Conservation (phyloP, 2,888 invertebrate species). For the Lasioglossum figueresi region DNA sequence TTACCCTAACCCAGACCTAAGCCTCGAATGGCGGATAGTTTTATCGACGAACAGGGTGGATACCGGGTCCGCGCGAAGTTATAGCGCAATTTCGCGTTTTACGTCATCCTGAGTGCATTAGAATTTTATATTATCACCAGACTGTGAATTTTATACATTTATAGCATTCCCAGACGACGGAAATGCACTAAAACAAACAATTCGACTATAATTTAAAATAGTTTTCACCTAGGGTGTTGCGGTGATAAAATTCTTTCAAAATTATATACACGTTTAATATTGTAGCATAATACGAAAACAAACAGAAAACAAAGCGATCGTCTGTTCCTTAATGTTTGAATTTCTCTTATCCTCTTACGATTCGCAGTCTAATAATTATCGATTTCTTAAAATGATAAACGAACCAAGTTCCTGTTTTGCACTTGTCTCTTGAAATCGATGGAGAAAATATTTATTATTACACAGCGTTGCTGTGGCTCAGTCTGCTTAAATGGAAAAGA, state of each 20-base stretch:
- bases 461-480: no score
- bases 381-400: neutral
- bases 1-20: neutral
- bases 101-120: neutral
- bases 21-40: neutral
- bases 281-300: neutral
- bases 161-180: neutral
- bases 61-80: neutral
- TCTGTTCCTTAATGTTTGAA: neutral
- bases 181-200: neutral
- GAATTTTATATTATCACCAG: constrained; percentile 4
- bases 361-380: neutral
- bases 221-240: neutral
- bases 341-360: neutral
- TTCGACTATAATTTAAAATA: neutral
- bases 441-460: neutral
- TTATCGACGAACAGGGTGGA: neutral
- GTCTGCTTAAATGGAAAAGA: no score
- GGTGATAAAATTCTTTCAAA: neutral
- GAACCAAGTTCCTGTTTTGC: neutral
- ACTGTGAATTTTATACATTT: constrained; percentile 8
- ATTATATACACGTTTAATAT: neutral
- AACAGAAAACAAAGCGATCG: neutral
- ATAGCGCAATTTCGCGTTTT: neutral
- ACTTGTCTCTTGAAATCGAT: neutral